A percentile compares a stretch with the other conserved stretches of the same genome.
Evolutionary conservation across 2,797 vertebrate genomes (phyloP).

Genomic region (Psittacula derbiana): DNA sequence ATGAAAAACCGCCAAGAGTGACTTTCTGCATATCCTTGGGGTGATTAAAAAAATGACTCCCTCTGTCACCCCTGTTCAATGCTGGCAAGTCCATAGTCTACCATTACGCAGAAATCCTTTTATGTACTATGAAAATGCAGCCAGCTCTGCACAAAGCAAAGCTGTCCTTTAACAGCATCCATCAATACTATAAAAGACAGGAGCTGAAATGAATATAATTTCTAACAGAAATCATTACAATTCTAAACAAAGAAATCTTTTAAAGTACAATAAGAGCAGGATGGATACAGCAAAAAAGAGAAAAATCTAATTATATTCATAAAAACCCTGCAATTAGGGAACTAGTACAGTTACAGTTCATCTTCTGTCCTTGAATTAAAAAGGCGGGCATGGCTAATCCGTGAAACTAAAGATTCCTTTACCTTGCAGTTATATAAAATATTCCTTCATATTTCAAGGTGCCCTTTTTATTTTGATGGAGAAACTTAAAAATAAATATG

Average conservation of each 20-base stretch:
- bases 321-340: background rate
- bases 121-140: slow-evolving; percentile 42
- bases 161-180: background rate
- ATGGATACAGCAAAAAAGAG: background rate
- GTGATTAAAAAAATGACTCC: background rate
- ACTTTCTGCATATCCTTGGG: background rate
- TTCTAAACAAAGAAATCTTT: slow-evolving; percentile 56
- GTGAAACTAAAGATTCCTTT: slow-evolving; percentile 10
- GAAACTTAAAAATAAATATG: background rate
- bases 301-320: slow-evolving; percentile 39
- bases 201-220: slow-evolving; percentile 41
- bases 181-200: slow-evolving; percentile 33
- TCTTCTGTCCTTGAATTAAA: slow-evolving; percentile 57
- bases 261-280: background rate
- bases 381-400: background rate
- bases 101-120: slow-evolving; percentile 47
- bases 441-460: slow-evolving; percentile 25
- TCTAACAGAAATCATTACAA: slow-evolving; percentile 45
- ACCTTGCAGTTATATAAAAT: slow-evolving; percentile 11
- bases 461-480: background rate
- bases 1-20: background rate
- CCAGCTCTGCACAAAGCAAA: background rate
- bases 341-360: background rate
- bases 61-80: background rate
- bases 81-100: background rate